These are phyloP conservation scores for Clamator glandarius DNA, from an alignment of 2,797 vertebrate species.

Conservation along the genomic window DNA sequence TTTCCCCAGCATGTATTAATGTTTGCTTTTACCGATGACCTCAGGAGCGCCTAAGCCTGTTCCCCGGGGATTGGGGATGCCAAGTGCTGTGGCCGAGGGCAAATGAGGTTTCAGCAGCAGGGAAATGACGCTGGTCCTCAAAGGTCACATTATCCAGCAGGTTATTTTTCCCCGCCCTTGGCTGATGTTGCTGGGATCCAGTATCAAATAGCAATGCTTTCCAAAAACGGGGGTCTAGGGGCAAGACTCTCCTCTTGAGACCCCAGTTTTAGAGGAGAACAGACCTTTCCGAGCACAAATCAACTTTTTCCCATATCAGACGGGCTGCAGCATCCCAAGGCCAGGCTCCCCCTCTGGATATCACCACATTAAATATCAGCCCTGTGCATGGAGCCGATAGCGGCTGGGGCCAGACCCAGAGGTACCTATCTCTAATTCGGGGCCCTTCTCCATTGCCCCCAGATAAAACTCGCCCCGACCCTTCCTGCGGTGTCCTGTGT, in stretches of 20 bases:
- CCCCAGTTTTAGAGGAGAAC: not conserved
- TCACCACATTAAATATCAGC: constrained; percentile 79
- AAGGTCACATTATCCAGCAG: rapidly evolving
- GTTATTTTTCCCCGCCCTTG: not conserved
- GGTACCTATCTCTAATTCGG: constrained; percentile 89
- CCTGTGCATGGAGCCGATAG: constrained; percentile 85
- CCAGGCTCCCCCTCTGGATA: constrained; percentile 59
- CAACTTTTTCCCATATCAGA: not conserved
- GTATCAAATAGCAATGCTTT: rapidly evolving
- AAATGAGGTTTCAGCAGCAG: rapidly evolving
- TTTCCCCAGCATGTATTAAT: not conserved
- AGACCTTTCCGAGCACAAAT: not conserved
- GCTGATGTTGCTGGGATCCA: not conserved
- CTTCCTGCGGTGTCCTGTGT: constrained; percentile 80
- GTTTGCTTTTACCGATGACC: constrained; percentile 32
- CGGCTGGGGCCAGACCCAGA: no score
- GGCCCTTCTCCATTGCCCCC: constrained; percentile 88
- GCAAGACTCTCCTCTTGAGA: not conserved
- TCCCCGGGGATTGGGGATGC: not conserved
- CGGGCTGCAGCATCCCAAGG: not conserved
- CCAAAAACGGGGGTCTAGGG: not conserved
- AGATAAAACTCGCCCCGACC: constrained; percentile 86
- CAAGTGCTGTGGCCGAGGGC: not conserved
- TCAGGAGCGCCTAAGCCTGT: not conserved
- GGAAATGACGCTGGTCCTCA: not conserved